These are phyloP conservation scores for Zoanthus solanderi DNA, from an alignment of 92 coral and sea anemone genomes.

Conservation along the genomic window DNA sequence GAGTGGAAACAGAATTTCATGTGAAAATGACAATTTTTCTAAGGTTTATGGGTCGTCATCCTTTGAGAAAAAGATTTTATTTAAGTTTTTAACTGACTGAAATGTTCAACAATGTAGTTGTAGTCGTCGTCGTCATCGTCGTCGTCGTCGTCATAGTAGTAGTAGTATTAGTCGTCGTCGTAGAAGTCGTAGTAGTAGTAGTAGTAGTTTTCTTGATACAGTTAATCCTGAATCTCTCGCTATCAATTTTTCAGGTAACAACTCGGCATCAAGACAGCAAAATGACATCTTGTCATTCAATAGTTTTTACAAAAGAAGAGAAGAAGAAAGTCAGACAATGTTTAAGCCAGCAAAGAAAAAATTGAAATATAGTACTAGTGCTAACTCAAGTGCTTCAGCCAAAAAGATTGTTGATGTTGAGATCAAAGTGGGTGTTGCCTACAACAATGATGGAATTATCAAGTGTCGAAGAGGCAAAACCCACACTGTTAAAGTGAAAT, in stretches of 20 bases:
- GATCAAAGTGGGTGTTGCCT: conserved; percentile 75
- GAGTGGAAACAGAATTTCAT: too few species aligned
- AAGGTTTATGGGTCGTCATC: too few species aligned
- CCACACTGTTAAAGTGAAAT: conserved; percentile 61
- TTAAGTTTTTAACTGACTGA: too few species aligned
- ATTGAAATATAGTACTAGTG: neutral
- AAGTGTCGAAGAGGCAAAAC: conserved; percentile 75
- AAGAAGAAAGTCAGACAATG: conserved; percentile 35
- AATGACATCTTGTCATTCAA: conserved; percentile 15
- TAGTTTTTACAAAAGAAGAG: conserved; percentile 8
- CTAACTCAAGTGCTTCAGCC: neutral
- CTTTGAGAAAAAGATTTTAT: too few species aligned
- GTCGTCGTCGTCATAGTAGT: too few species aligned
- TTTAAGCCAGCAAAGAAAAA: conserved; percentile 49
- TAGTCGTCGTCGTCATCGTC: too few species aligned
- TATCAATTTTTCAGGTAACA: neutral
- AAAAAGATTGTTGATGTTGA: conserved; percentile 62
- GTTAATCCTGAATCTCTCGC: neutral
- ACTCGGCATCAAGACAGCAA: neutral
- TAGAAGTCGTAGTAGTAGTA: too few species aligned
- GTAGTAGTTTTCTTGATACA: neutral
- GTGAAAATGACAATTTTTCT: too few species aligned
- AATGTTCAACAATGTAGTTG: too few species aligned
- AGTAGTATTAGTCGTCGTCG: too few species aligned
- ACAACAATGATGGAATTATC: conserved; percentile 64